phyloP scores from a whole-genome alignment of 2,797 vertebrate genomes.

The Lepus oiostolus region DNA sequence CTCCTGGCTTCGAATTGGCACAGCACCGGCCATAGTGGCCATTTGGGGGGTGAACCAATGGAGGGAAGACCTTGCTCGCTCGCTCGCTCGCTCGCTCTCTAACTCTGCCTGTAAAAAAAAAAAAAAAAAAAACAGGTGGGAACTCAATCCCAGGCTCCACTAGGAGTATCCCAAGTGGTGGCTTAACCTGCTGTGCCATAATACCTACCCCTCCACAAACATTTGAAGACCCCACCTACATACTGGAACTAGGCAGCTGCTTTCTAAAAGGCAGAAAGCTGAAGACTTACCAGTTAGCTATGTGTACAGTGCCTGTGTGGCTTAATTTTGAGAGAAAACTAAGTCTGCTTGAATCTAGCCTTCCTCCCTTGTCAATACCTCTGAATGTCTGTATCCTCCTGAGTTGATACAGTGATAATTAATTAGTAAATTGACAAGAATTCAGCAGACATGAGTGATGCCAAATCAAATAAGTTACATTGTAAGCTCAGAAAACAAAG shows the following conservation, averaged over 20 bases:
- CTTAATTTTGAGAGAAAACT: slow-evolving; percentile 10
- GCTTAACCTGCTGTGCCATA: too few relatives aligned
- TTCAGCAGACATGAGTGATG: slow-evolving; percentile 31
- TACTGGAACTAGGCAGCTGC: neutral
- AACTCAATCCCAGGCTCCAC: too few relatives aligned
- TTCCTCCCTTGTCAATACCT: slow-evolving; percentile 35
- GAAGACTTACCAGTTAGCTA: neutral
- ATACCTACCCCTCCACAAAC: too few relatives aligned
- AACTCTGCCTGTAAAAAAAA: too few relatives aligned
- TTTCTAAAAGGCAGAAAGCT: neutral
- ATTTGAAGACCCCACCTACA: neutral
- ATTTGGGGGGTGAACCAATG: too few relatives aligned
- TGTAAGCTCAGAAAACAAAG: slow-evolving; percentile 50
- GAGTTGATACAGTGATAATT: slow-evolving; percentile 63
- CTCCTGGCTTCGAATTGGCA: too few relatives aligned
- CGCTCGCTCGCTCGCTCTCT: too few relatives aligned
- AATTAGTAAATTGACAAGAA: slow-evolving; percentile 67
- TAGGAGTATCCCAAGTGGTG: too few relatives aligned
- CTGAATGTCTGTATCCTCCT: slow-evolving; percentile 65
- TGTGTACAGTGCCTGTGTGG: neutral
- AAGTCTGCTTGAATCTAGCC: neutral
- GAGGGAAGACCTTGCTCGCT: too few relatives aligned
- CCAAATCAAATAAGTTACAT: slow-evolving; percentile 62
- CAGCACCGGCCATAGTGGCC: too few relatives aligned
- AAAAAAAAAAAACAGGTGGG: too few relatives aligned